A percentile compares a stretch with the other conserved stretches of the same genome.
phyloP scores from a whole-genome alignment of 2,797 vertebrate genomes.

The Streptopelia turtur region DNA sequence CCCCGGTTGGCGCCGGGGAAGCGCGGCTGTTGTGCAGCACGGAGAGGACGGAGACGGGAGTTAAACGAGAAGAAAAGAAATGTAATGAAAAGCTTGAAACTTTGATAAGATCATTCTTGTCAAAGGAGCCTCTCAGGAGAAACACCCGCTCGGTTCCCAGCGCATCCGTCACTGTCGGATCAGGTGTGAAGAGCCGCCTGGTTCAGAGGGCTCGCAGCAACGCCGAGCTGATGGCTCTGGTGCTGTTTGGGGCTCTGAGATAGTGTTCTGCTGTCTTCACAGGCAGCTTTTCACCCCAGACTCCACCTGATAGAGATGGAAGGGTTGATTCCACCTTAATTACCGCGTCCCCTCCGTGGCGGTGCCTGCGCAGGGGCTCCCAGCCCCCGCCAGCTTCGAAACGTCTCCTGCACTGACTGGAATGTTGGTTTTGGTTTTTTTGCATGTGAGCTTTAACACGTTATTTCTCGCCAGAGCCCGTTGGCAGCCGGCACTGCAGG shows the following conservation, averaged over 20 bases:
- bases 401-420: too few species aligned
- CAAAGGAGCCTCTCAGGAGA: slow-evolving; percentile 49
- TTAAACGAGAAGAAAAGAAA: not conserved
- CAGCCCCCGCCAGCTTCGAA: too few species aligned
- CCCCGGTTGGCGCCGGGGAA: not conserved
- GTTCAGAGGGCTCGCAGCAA: slow-evolving; percentile 44
- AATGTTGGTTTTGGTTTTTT: too few species aligned
- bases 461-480: not conserved
- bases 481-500: not conserved
- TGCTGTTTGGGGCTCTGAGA: not conserved
- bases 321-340: not conserved
- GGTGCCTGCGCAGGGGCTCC: not conserved
- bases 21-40: accelerated
- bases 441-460: too few species aligned
- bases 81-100: slow-evolving; percentile 45
- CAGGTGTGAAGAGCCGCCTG: not conserved
- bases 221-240: not conserved
- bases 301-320: not conserved
- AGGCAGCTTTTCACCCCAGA: not conserved
- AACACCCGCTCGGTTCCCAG: not conserved
- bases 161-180: slow-evolving; percentile 43
- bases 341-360: not conserved
- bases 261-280: not conserved
- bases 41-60: not conserved
- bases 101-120: slow-evolving; percentile 68